Evolutionary conservation across 2,113 vertebrate species (phyloP), one percentile per base, ranked within the genome.

Genomic region (Macquaria australasica): DNA sequence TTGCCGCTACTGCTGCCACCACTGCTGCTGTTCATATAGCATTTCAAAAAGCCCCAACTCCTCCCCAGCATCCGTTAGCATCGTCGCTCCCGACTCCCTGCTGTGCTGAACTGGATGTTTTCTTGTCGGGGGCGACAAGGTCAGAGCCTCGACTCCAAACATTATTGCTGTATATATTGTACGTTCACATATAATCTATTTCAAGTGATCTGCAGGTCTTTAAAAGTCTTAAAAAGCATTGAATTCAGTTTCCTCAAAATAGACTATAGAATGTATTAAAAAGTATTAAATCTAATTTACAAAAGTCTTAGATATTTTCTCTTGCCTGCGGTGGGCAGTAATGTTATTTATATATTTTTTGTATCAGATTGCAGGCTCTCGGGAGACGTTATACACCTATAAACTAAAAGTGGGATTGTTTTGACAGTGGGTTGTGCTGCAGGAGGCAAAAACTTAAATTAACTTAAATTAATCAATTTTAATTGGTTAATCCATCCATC

Each of bases 101-200:
- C 45, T 48, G 45, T 48, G 31, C 16, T 59, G 23, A 71, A 62
- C 45, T 23, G n/a, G 51, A 37, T 45, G 15, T 64, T 75, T 76
- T 53, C 70, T 58, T 64, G 45, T 50, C 8, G 15, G 31, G 72
- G 41, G 39, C 56, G 16, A 20, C 6, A 0, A 51, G 16, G 16
- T 51, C 50, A 51, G 50, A 51, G 50, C 16, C 18, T 20, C 20
- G 16, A 51, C 2, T 51, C 16, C 16, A 51, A 51, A 51, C 48
- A 48, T 48, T 48, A 15, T 15, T 48, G 45, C 45, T 48, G 45
- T 51, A 37, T 48, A 62, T 79, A 39, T 53, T 83, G 5, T 69
- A 9, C 50, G 67, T 73, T 55, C 48, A 41, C 66, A 59, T 28
- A 28, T 67, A 53, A 83, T 80, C 43, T 58, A 3, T 75, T 76